Base-by-base conservation (phyloP, 2,888 invertebrate genomes). In the Cryptosula pallasiana region DNA sequence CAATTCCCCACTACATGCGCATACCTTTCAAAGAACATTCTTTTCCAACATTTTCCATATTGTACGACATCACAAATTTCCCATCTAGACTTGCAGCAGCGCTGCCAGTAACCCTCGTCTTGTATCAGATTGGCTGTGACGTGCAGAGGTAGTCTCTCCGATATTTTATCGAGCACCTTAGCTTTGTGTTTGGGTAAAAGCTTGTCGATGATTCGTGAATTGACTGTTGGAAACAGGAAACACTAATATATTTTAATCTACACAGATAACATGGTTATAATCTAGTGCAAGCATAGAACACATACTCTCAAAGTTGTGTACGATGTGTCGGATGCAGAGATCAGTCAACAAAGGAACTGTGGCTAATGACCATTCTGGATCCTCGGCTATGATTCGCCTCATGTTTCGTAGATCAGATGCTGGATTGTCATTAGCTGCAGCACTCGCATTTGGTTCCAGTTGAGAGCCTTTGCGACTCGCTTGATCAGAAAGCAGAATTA, bases 61-160 rank as follows among this genome's bases (percentile, higher is more conserved):
- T 77, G 77, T 13, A 79, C 76, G 0, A 84, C 80, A 76, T 85
- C 83, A 77, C 83, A 82, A 55, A 83, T 80, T 54, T 79, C 79
- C 85, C 84, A 85, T 29, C 82, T 75, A 20, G 79, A 79, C 72
- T 79, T 78, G 75, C 84, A 85, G 74, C 83, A 82, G 35, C 84
- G 76, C 74, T 83, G 77, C 85, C 85, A 85, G 76, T 82, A 85
- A 1, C 79, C 80, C 72, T 85, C 84, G 76, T 84, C 83, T 13
- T 82, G 79, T 1, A 85, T 81, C n/a, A 84, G 75, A 54, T 80
- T 78, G n/a, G 84, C 84, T n/a, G 84, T 84, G 25, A 85, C 80
- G 74, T 82, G 82, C 16, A 85, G 76, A 2, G 85, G 84, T 5
- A 85, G 74, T 63, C 76, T 76, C 29, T 80, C 78, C 2, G 84